Percentiles rank a stretch among this genome's conserved stretches.
phyloP scores from a whole-genome alignment of 2,888 invertebrate genomes.

The Rutpela maculata region DNA sequence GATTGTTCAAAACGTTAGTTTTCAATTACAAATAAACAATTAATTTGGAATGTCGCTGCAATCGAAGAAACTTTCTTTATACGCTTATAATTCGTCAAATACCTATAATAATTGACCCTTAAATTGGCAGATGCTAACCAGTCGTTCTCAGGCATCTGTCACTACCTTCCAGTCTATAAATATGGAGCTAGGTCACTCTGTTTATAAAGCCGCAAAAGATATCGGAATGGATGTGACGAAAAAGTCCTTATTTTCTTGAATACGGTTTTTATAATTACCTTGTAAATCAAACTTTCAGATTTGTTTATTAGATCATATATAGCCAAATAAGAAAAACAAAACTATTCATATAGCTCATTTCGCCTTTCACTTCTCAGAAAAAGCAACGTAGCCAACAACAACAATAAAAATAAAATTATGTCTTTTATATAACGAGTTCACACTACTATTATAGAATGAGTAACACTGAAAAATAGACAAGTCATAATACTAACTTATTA shows the following conservation, averaged over 20 bases:
- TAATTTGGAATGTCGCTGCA: too few species aligned
- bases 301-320: not conserved
- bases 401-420: not conserved
- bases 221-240: too few species aligned
- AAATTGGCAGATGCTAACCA: too few species aligned
- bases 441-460: not conserved
- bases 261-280: not conserved
- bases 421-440: not conserved
- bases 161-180: too few species aligned
- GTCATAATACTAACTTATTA: not conserved
- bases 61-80: too few species aligned
- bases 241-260: not conserved
- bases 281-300: not conserved
- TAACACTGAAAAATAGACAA: not conserved
- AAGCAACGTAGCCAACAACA: not conserved
- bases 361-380: not conserved
- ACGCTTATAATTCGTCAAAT: too few species aligned
- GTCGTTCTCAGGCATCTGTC: too few species aligned
- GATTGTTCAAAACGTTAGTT: too few species aligned
- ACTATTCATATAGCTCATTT: not conserved
- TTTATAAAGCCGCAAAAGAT: too few species aligned
- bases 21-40: too few species aligned
- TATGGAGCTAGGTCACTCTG: too few species aligned
- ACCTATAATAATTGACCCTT: too few species aligned
- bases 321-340: not conserved